Percentiles rank a stretch among this genome's conserved stretches.
Conservation (phyloP, 30 jellyfish, hydroid and myxozoan genomes). For the Mastigias papua region DNA sequence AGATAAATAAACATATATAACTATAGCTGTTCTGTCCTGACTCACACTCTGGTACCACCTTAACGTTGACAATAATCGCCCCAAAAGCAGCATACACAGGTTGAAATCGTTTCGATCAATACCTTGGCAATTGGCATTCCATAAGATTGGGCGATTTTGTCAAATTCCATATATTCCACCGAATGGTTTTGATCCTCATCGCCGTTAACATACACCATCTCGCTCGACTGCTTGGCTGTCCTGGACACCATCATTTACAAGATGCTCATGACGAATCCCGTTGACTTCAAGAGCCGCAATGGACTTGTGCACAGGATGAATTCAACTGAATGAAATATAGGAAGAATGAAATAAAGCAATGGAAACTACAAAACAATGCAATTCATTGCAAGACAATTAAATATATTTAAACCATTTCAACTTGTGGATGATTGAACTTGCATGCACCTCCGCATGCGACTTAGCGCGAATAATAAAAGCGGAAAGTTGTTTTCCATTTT, state of each 20-base stretch:
- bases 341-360: background rate
- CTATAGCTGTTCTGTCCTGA: no score
- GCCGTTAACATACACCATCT: background rate
- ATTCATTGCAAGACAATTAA: background rate
- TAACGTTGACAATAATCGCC: no score
- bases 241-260: background rate
- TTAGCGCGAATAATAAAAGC: no score
- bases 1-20: no score
- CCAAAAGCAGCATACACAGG: no score
- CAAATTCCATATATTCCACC: conserved; percentile 1
- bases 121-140: background rate
- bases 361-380: background rate
- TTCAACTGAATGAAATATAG: background rate
- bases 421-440: background rate
- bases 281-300: no score
- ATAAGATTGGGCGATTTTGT: background rate
- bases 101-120: no score
- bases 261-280: no score
- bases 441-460: background rate
- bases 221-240: background rate
- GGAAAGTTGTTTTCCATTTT: no score
- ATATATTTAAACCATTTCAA: no score
- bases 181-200: background rate
- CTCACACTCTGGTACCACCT: no score
- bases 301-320: background rate